Conservation (phyloP, 2,888 invertebrate genomes). For the Drosophila robusta region DNA sequence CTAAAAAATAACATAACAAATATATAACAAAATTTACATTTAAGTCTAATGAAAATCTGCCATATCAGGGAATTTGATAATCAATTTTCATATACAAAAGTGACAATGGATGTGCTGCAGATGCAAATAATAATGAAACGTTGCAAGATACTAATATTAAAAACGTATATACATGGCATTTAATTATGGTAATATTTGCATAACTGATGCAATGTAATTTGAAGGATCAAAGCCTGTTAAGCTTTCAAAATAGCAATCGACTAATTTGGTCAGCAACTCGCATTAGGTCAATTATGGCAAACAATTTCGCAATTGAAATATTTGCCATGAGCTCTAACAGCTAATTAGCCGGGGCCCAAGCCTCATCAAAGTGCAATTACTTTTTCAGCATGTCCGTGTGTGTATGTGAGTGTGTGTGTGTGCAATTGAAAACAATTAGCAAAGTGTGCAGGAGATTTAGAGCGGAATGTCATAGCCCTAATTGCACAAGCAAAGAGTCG, state of each 20-base stretch:
- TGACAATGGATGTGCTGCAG: too few relatives aligned
- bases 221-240: neutral
- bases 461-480: conserved; percentile 74
- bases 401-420: conserved; percentile 22
- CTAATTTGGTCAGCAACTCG: conserved; percentile 25
- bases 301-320: conserved; percentile 55
- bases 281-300: conserved; percentile 25
- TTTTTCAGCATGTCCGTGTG: conserved; percentile 24
- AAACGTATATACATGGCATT: too few relatives aligned
- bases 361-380: conserved; percentile 59
- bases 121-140: too few relatives aligned
- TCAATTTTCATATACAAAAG: too few relatives aligned
- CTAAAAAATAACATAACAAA: too few relatives aligned
- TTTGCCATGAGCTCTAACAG: conserved; percentile 36
- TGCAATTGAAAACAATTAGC: conserved; percentile 79
- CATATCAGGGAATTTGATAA: too few relatives aligned
- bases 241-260: conserved; percentile 5
- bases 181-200: too few relatives aligned
- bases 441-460: conserved; percentile 78
- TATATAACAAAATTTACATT: too few relatives aligned
- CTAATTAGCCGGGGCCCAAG: conserved; percentile 62
- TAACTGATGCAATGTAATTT: neutral
- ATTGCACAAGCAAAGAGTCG: conserved; percentile 59
- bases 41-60: too few relatives aligned
- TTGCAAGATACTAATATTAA: too few relatives aligned